Conservation (phyloP, 2,113 vertebrate species). For the Desmodus rotundus region DNA sequence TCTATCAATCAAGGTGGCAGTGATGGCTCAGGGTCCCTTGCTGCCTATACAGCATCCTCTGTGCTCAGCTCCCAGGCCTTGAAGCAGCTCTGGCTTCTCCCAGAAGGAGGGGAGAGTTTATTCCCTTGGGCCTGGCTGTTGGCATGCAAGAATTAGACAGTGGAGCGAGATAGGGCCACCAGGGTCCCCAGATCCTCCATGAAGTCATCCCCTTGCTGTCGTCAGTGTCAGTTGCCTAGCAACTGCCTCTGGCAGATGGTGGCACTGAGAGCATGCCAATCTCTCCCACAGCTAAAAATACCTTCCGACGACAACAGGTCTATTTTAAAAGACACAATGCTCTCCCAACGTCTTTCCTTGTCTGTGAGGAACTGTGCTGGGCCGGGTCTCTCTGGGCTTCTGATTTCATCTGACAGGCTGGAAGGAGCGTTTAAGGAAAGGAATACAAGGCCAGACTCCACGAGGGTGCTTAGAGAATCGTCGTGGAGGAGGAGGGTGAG, state of each 20-base stretch:
- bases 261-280: constrained; percentile 72
- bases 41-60: not conserved
- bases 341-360: constrained; percentile 55
- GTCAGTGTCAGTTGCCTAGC: constrained; percentile 73
- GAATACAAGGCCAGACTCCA: not conserved
- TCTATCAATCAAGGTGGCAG: not conserved
- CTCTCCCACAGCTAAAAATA: constrained; percentile 75
- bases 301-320: constrained; percentile 69
- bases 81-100: not conserved
- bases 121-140: constrained; percentile 36
- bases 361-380: constrained; percentile 46
- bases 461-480: not conserved
- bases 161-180: constrained; percentile 33
- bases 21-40: not conserved
- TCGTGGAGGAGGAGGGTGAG: not conserved
- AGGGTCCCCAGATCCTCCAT: constrained; percentile 60
- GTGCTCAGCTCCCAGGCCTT: not conserved
- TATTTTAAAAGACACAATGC: constrained; percentile 76
- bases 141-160: constrained; percentile 38
- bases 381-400: constrained; percentile 35
- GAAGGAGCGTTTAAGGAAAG: constrained; percentile 43
- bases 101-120: not conserved
- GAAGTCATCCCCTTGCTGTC: constrained; percentile 65
- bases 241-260: constrained; percentile 76
- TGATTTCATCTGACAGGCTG: not conserved